These are phyloP conservation scores for Andrena dorsata DNA, from an alignment of 2,888 invertebrate genomes.

Conservation along the genomic window DNA sequence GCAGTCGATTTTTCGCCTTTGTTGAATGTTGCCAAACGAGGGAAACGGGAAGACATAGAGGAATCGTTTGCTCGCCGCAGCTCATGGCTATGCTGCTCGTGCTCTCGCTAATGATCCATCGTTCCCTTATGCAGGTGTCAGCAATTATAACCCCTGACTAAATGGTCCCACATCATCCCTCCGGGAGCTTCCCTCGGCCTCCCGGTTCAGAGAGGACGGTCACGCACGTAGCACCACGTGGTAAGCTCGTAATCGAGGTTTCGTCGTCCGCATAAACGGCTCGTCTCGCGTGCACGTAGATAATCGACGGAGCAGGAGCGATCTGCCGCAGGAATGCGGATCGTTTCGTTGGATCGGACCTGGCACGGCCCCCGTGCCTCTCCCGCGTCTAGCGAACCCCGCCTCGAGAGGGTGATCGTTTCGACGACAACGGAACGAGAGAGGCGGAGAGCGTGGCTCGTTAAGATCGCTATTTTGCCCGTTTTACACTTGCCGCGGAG, in stretches of 20 bases:
- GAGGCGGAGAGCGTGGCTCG: conserved; percentile 4
- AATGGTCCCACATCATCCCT: conserved; percentile 67
- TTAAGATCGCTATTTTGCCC: conserved; percentile 37
- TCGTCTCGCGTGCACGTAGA: conserved; percentile 40
- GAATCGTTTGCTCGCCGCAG: background rate
- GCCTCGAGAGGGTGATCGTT: background rate
- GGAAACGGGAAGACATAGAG: background rate
- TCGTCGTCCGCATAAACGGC: conserved; percentile 50
- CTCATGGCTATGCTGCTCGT: conserved; percentile 11
- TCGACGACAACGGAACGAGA: background rate
- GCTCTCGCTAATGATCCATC: conserved; percentile 64
- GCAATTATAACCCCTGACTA: conserved; percentile 70
- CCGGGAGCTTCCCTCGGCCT: conserved; percentile 9
- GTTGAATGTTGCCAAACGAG: background rate
- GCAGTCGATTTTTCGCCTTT: too few species aligned
- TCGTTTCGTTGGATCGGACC: conserved; percentile 57
- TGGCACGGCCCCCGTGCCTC: background rate
- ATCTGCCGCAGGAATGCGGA: conserved; percentile 66
- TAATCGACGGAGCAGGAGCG: conserved; percentile 26
- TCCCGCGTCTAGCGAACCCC: background rate
- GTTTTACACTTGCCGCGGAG: background rate
- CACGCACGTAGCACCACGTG: conserved; percentile 67
- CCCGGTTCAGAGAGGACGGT: conserved; percentile 34
- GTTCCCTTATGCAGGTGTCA: conserved; percentile 68
- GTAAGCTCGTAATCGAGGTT: conserved; percentile 67